Evolutionary conservation across 2,888 invertebrate genomes (phyloP).

Genomic region (Dicranocentrus wangi): DNA sequence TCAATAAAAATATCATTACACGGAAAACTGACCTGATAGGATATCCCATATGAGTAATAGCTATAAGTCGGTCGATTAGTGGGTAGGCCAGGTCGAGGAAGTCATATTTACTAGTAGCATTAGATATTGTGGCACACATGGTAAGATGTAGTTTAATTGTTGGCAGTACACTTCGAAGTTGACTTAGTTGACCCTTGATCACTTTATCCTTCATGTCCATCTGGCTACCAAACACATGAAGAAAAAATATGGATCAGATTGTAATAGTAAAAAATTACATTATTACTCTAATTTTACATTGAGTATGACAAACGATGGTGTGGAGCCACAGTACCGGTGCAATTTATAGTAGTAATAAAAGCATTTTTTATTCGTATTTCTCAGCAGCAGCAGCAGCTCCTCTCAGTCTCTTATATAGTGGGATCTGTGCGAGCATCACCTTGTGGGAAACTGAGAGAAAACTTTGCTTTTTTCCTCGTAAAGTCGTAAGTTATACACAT

Average conservation of each 20-base stretch:
- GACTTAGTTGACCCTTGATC: slow-evolving; percentile 78
- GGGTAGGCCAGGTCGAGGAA: slow-evolving; percentile 83
- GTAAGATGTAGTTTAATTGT: slow-evolving; percentile 81
- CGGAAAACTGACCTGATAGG: slow-evolving; percentile 70
- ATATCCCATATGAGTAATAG: slow-evolving; percentile 80
- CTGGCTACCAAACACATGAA: slow-evolving; percentile 67
- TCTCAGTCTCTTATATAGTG: too few relatives aligned
- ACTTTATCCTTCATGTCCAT: slow-evolving; percentile 77
- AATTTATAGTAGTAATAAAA: too few relatives aligned
- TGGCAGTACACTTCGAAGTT: slow-evolving; percentile 80
- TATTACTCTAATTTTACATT: not conserved
- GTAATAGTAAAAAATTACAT: slow-evolving; percentile 12
- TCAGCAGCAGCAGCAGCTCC: too few relatives aligned
- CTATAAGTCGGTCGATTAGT: slow-evolving; percentile 80
- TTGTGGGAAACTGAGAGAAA: too few relatives aligned
- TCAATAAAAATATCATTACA: too few relatives aligned
- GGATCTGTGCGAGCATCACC: too few relatives aligned
- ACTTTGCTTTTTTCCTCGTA: too few relatives aligned
- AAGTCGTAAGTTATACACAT: too few relatives aligned
- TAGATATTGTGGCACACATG: slow-evolving; percentile 82
- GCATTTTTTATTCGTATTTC: too few relatives aligned
- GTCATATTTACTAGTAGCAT: slow-evolving; percentile 83
- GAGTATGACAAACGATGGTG: not conserved
- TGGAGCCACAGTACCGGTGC: slow-evolving; percentile 18
- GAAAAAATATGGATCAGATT: slow-evolving; percentile 34